A percentile compares a stretch with the other conserved stretches of the same genome.
Conservation (phyloP, 2,888 invertebrate genomes). For the Adineta ricciae region DNA sequence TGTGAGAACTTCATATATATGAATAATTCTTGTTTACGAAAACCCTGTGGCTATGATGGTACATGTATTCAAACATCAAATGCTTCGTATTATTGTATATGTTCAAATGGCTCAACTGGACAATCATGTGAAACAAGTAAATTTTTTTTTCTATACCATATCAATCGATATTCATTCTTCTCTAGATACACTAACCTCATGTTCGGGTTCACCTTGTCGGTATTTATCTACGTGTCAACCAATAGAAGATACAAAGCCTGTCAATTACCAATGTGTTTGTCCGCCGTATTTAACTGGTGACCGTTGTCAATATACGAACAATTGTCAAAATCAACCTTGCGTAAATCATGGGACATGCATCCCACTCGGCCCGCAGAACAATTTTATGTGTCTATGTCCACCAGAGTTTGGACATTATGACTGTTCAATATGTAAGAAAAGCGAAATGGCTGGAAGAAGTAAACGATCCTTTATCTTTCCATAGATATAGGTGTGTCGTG, state of each 20-base stretch:
- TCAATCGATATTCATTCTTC: neutral
- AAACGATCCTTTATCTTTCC: neutral
- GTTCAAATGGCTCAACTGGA: neutral
- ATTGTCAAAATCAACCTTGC: neutral
- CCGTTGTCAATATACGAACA: conserved; percentile 11
- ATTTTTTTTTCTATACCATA: neutral
- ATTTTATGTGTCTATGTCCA: neutral
- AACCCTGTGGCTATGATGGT: neutral
- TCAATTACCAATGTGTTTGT: neutral
- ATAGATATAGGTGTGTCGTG: neutral
- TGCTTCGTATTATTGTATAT: neutral
- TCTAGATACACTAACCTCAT: neutral
- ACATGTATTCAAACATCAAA: neutral
- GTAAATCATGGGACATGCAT: neutral
- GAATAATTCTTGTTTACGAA: neutral
- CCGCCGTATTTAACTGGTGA: neutral
- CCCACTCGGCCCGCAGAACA: neutral
- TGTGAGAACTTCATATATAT: neutral
- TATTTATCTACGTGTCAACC: conserved; percentile 1
- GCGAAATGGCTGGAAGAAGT: neutral
- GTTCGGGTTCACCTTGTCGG: neutral
- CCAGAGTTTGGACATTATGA: neutral
- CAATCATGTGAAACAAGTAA: neutral
- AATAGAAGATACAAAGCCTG: neutral
- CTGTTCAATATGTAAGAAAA: neutral